Percentiles rank a stretch among this genome's conserved stretches.
These are phyloP conservation scores for Oscheius sp. DNA, from an alignment of 2,888 invertebrate species.

Conservation along the genomic window DNA sequence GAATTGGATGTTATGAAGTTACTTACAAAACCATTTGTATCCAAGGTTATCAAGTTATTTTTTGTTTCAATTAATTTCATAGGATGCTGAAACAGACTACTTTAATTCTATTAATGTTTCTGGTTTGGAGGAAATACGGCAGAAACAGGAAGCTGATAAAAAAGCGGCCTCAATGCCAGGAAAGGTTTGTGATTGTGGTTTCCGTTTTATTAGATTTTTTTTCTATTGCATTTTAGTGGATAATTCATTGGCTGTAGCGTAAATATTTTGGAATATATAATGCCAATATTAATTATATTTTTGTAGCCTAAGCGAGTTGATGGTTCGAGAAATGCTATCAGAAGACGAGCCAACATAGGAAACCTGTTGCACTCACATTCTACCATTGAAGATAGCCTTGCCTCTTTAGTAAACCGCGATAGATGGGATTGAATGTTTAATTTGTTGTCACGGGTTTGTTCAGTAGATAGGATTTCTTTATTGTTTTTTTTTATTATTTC, in stretches of 20 bases:
- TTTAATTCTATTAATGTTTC: constrained; percentile 41
- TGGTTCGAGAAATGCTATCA: constrained; percentile 45
- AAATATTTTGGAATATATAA: too few species aligned
- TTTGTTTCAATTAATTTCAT: constrained; percentile 3
- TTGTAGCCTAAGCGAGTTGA: constrained; percentile 49
- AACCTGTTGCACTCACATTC: constrained; percentile 68
- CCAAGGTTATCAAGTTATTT: constrained; percentile 46
- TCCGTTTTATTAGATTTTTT: neutral
- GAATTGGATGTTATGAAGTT: constrained; percentile 70
- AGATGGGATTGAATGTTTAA: constrained; percentile 66
- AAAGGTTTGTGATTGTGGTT: constrained; percentile 45
- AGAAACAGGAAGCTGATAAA: constrained; percentile 34
- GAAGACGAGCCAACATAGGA: constrained; percentile 65
- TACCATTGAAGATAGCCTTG: constrained; percentile 69
- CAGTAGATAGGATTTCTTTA: neutral
- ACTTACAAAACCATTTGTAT: constrained; percentile 66
- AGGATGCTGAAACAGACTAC: constrained; percentile 51
- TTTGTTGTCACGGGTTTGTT: neutral
- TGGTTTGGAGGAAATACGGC: constrained; percentile 45
- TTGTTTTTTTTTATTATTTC: neutral
- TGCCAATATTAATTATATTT: neutral
- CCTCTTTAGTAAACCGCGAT: constrained; percentile 61
- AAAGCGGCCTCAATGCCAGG: constrained; percentile 59
- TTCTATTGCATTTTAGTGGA: neutral
- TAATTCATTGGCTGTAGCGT: too few species aligned